phyloP scores from a whole-genome alignment of 2,797 vertebrate species.

The Varecia variegata region DNA sequence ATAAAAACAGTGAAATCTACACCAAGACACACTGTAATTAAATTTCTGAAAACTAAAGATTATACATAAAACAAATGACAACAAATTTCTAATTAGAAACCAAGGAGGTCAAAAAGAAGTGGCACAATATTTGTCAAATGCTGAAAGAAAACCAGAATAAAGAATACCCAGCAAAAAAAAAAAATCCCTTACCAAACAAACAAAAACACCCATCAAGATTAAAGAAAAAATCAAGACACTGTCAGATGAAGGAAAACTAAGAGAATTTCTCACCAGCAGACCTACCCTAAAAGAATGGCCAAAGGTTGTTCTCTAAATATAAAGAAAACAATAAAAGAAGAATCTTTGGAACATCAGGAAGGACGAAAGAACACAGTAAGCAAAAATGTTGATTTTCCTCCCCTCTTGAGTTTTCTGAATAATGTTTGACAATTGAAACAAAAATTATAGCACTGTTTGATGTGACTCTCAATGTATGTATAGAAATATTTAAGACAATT shows the following conservation, averaged over 20 bases:
- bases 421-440: neutral
- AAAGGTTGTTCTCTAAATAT: no score
- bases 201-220: neutral
- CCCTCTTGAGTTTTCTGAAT: neutral
- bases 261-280: no score
- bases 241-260: neutral
- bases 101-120: neutral
- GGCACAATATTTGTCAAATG: neutral
- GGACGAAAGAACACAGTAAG: neutral
- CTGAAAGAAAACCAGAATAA: neutral
- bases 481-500: no score
- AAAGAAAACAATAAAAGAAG: neutral
- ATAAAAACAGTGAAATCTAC: neutral
- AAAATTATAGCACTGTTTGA: neutral
- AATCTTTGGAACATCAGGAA: neutral
- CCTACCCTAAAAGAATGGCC: no score
- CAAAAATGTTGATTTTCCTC: neutral
- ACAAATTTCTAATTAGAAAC: neutral
- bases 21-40: neutral
- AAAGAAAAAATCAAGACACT: neutral
- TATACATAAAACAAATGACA: neutral
- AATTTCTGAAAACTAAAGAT: neutral
- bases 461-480: no score
- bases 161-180: neutral
- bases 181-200: neutral